phyloP scores from a whole-genome alignment of 2,888 invertebrate genomes.

The Erannis defoliaria region DNA sequence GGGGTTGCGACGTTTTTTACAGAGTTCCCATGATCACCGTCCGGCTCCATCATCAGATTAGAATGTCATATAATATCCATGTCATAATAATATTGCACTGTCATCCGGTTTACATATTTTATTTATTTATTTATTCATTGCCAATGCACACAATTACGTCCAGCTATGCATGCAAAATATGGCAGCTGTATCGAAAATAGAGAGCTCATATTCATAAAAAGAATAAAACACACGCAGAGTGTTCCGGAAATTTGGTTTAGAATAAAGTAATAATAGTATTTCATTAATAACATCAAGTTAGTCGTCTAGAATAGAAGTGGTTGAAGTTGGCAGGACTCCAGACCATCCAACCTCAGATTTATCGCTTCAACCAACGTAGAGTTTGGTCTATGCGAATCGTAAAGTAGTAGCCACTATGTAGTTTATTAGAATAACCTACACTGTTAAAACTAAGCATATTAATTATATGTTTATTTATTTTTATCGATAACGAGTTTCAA shows the following conservation, averaged over 20 bases:
- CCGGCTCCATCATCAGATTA: no score
- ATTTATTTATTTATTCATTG: no score
- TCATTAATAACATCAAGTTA: constrained; percentile 43
- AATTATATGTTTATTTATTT: background rate
- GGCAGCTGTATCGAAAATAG: no score
- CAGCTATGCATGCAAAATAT: no score
- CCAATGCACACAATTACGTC: no score
- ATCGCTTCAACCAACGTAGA: constrained; percentile 38
- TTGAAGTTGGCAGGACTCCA: constrained; percentile 52
- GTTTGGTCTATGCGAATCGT: constrained; percentile 28
- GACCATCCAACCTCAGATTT: constrained; percentile 43
- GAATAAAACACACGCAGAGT: constrained; percentile 20
- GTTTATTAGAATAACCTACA: background rate
- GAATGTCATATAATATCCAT: no score
- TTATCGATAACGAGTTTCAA: no score
- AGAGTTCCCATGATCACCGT: no score
- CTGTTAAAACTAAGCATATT: background rate
- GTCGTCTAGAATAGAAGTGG: constrained; percentile 50
- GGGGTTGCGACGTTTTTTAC: no score
- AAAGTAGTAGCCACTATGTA: constrained; percentile 21
- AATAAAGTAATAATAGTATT: constrained; percentile 40
- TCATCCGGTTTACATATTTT: no score
- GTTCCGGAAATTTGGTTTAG: constrained; percentile 18
- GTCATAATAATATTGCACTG: no score
- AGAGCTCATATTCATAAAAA: constrained; percentile 26